phyloP scores from a whole-genome alignment of 2,888 invertebrate genomes.

The Gari tellinella region DNA sequence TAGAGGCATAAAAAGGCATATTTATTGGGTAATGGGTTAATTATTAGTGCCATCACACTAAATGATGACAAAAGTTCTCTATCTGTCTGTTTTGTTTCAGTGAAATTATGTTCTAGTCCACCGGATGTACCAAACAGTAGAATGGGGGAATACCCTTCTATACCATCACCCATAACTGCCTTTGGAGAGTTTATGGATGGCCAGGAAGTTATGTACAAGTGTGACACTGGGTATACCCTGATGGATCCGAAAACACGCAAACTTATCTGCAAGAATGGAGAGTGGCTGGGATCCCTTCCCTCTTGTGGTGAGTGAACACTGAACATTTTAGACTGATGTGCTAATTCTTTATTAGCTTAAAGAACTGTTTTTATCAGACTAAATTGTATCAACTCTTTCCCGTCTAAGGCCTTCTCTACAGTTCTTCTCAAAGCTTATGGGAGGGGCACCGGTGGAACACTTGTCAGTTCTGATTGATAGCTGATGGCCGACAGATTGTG shows the following conservation, averaged over 20 bases:
- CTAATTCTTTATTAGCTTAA: not conserved
- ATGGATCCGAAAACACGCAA: conserved; percentile 22
- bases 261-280: conserved; percentile 41
- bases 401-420: not conserved
- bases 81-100: conserved; percentile 8
- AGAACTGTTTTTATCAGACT: not conserved
- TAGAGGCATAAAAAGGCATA: no score
- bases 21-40: no score
- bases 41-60: no score
- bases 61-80: no score
- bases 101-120: conserved; percentile 32
- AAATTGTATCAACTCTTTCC: not conserved
- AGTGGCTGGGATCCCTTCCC: conserved; percentile 45
- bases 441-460: no score
- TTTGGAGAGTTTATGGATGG: conserved; percentile 26
- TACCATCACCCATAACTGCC: not conserved
- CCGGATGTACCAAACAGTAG: conserved; percentile 48
- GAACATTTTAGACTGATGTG: not conserved
- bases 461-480: no score
- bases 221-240: conserved; percentile 33
- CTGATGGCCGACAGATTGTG: no score
- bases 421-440: not conserved
- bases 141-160: conserved; percentile 3
- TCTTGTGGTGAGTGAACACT: conserved; percentile 39
- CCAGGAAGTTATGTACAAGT: conserved; percentile 34